Base-by-base conservation (phyloP, 2,797 vertebrate genomes). In the Alauda arvensis region DNA sequence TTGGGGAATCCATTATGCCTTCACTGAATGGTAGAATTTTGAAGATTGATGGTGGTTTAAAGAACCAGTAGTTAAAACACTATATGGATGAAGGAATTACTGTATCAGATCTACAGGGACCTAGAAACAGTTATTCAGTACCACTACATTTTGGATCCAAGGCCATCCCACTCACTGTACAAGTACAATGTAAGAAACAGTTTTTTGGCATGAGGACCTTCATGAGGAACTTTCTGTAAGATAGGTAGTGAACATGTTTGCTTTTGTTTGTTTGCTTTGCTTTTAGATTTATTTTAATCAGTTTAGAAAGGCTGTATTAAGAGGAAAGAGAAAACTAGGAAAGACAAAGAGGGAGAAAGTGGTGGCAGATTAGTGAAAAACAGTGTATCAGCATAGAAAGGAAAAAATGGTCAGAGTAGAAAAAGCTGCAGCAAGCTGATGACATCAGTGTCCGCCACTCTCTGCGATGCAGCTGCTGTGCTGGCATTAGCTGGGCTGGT, bases 1-100 rank as follows among this genome's bases (percentile, higher is more conserved):
- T 84, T 93, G 90, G 76, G 68, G 92, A 95, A 93, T 68, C 59
- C 33, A 5, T 78, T 70, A 21, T 65, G 31, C 29, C 6, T 65
- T 78, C 57, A n/a, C 21, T 51, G 63, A 77, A 13, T 1, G 40
- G 14, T 31, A 57, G 62, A 71, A 49, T 39, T 83, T 52, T 31
- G 51, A 80, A 55, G 49, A 74, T 10, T 20, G 65, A 45, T 69
- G 39, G 16, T 20, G 21, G 13, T 78, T 85, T 78, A 60, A 63
- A 66, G 56, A 87, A 3, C 4, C 11, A 25, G n/a, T 42, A 34
- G 34, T 82, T 88, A 33, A 43, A 74, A 10, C 16, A 18, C 25
- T 6, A 17, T 51, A 12, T 56, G n/a, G n/a, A 25, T 65, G 71
- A 53, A 45, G 46, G 49, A 78, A 34, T 83, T 72, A 6, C 9